Evolutionary conservation across 2,797 vertebrate species (phyloP).

Genomic region (Hipposideros larvatus): DNA sequence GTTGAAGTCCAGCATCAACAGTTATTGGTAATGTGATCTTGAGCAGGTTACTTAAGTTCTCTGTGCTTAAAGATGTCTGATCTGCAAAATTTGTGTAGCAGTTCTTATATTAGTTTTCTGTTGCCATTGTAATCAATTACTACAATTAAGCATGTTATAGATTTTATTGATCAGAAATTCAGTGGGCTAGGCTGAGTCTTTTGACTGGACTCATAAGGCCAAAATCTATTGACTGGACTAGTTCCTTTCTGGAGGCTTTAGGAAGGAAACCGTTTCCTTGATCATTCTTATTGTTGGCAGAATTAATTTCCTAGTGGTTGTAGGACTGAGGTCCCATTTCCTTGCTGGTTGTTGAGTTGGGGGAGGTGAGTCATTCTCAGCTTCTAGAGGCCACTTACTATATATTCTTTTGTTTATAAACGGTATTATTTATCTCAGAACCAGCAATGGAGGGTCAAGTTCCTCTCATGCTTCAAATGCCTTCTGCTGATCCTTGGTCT

Average conservation of each 20-base stretch:
- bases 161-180: conserved; percentile 11
- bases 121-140: not conserved
- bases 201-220: not conserved
- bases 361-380: not conserved
- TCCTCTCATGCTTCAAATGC: conserved; percentile 1
- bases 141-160: not conserved
- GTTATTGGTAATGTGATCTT: conserved; percentile 31
- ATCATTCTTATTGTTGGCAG: conserved; percentile 25
- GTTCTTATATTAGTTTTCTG: conserved; percentile 5
- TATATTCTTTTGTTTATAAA: not conserved
- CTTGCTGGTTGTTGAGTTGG: not conserved
- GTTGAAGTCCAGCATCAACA: not conserved
- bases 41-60: not conserved
- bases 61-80: not conserved
- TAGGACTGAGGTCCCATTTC: not conserved
- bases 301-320: not conserved
- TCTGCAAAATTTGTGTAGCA: not conserved
- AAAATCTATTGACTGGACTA: not conserved
- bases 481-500: not conserved
- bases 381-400: not conserved
- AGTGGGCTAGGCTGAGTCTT: not conserved
- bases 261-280: not conserved
- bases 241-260: conserved; percentile 27
- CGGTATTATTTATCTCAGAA: not conserved
- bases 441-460: not conserved